A percentile compares a stretch with the other conserved stretches of the same genome.
These are phyloP conservation scores for Hemiscyllium ocellatum DNA, from an alignment of 2,113 vertebrate genomes.

Conservation along the genomic window DNA sequence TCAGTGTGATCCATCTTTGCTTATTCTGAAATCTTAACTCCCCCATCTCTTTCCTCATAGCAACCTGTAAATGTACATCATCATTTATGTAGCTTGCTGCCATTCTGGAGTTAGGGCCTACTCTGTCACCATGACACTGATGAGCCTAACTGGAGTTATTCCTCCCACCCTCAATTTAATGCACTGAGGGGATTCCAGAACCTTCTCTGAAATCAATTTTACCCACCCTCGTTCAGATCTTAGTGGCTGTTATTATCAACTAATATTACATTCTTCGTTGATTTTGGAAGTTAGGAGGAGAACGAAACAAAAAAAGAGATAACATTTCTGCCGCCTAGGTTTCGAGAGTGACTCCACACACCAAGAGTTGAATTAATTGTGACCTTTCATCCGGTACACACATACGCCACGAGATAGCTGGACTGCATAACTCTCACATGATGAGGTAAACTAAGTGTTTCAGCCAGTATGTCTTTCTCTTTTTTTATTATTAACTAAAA, in stretches of 20 bases:
- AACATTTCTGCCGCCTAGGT: neutral
- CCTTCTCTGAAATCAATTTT: neutral
- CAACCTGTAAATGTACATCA: neutral
- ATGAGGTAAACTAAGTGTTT: conserved; percentile 29
- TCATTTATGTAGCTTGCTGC: neutral
- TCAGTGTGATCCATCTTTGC: neutral
- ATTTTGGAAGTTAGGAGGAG: conserved; percentile 27
- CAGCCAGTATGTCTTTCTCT: neutral
- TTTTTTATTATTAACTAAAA: neutral
- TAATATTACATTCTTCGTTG: conserved; percentile 6
- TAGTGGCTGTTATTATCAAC: neutral
- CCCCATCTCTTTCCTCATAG: neutral
- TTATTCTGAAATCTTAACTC: neutral
- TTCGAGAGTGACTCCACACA: neutral
- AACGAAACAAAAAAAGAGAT: neutral
- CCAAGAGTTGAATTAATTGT: neutral
- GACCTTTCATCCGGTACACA: neutral
- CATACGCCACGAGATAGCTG: neutral
- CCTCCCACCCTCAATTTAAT: neutral
- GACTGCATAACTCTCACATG: neutral
- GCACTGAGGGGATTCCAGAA: neutral
- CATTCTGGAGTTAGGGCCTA: neutral
- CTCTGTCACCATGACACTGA: neutral
- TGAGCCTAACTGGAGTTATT: neutral
- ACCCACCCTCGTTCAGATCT: neutral